phyloP scores from a whole-genome alignment of 2,797 vertebrate genomes.

The Bucorvus abyssinicus region DNA sequence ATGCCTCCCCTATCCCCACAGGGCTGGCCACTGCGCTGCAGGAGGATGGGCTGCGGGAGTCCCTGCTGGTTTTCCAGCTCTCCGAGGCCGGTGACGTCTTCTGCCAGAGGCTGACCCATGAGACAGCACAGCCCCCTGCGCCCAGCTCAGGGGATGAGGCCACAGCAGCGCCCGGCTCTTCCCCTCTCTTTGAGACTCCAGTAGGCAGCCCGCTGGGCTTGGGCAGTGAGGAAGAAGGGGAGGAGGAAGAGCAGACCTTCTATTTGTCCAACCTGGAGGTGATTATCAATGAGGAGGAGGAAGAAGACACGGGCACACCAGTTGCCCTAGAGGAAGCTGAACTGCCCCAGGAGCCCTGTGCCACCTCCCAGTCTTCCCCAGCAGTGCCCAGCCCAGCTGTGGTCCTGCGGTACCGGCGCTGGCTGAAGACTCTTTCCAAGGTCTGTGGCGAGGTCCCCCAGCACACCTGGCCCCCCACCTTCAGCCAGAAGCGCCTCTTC shows the following conservation, averaged over 20 bases:
- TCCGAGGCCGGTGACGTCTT: slow-evolving; percentile 88
- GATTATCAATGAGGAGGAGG: background rate
- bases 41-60: background rate
- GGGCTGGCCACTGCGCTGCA: slow-evolving; percentile 76
- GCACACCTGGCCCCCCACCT: background rate
- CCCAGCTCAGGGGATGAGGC: background rate
- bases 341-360: too few species aligned
- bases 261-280: slow-evolving; percentile 27
- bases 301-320: rapidly evolving
- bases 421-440: slow-evolving; percentile 46
- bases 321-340: background rate
- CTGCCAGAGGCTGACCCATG: slow-evolving; percentile 78
- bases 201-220: background rate
- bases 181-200: background rate
- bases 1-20: background rate
- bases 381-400: background rate
- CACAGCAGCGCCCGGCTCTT: background rate
- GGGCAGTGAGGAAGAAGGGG: background rate
- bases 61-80: slow-evolving; percentile 84
- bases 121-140: background rate
- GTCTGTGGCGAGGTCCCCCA: background rate
- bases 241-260: slow-evolving; percentile 18
- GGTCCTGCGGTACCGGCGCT: slow-evolving; percentile 32
- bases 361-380: background rate
- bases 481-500: slow-evolving; percentile 57